Base-by-base conservation (phyloP, 2,113 vertebrate genomes). In the Illadopsis cleaveri region DNA sequence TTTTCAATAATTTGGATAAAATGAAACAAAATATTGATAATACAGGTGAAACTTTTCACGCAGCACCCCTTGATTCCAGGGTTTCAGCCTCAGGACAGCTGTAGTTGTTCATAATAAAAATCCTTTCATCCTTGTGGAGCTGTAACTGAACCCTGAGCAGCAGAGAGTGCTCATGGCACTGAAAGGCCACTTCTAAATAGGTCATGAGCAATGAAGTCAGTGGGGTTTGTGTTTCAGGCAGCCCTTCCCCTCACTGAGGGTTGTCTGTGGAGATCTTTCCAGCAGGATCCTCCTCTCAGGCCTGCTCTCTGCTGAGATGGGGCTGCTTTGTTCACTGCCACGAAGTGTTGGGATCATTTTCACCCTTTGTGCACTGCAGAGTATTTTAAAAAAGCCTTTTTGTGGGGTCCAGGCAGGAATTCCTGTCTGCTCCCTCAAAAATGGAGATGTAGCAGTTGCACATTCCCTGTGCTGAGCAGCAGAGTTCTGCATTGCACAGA, bases 131-230 rank as follows among this genome's bases (percentile, higher is more conserved):
- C 33, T 28, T 11, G 58, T 69, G 75, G 42, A 70, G 73, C 87
- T 75, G 51, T 85, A 89, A 92, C 60, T 93, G 28, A 77, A 6
- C 45, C 53, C 92, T 86, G 77, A 44, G 72, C 79, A 86, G 93
- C 71, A 92, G 33, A 78, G 80, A 90, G 87, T 90, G 82, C 91
- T 93, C 60, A 9, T 86, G 83, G 72, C 86, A 92, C 82, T 75
- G 91, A 86, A 86, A 96, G 94, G 71, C 86, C 80, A 44, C 38
- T 81, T 66, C 40, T 92, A 94, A 94, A 68, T 94, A 94, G 93
- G 89, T 95, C 94, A 75, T 44, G 86, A 95, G 89, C 86, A 91
- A 78, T 89, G 72, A 89, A 95, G 42, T 78, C 94, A 83, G 82
- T 71, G 61, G 80, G 47, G 68, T 75, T 82, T 37, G 76, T 56